Evolutionary conservation across 2,888 invertebrate genomes (phyloP).

Genomic region (Rhopalosiphum nymphaeae): DNA sequence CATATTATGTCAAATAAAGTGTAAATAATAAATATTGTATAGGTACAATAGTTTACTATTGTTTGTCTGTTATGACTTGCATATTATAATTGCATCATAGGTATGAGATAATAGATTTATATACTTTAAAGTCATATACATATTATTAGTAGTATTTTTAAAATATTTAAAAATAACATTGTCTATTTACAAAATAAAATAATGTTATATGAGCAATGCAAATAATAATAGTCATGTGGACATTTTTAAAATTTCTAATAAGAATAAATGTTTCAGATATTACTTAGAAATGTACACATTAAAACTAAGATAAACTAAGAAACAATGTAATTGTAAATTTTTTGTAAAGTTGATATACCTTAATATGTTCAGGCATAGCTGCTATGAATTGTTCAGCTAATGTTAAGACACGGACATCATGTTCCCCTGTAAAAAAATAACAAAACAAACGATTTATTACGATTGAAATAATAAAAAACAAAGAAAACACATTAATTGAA

Average conservation of each 20-base stretch:
- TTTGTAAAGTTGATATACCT: conserved; percentile 74
- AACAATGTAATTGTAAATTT: neutral
- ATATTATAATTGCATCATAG: neutral
- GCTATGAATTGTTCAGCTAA: conserved; percentile 98
- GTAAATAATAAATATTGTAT: neutral
- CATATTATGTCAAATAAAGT: neutral
- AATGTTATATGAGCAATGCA: neutral
- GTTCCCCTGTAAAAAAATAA: conserved; percentile 80
- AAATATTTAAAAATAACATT: neutral
- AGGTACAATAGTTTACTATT: too few species aligned
- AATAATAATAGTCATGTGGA: neutral
- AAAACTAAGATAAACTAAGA: neutral
- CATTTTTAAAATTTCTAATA: neutral
- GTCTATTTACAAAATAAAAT: neutral
- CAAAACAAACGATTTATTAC: neutral
- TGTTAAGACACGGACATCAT: conserved; percentile 91
- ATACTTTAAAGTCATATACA: neutral
- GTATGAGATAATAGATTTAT: neutral
- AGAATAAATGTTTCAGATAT: neutral
- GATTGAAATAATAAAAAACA: neutral
- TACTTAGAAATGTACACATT: neutral
- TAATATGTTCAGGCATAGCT: conserved; percentile 97
- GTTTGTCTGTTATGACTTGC: too few species aligned
- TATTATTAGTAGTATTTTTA: neutral
- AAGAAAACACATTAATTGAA: neutral